Base-by-base conservation (phyloP, 2,888 invertebrate species). In the Hedychridium roseum region DNA sequence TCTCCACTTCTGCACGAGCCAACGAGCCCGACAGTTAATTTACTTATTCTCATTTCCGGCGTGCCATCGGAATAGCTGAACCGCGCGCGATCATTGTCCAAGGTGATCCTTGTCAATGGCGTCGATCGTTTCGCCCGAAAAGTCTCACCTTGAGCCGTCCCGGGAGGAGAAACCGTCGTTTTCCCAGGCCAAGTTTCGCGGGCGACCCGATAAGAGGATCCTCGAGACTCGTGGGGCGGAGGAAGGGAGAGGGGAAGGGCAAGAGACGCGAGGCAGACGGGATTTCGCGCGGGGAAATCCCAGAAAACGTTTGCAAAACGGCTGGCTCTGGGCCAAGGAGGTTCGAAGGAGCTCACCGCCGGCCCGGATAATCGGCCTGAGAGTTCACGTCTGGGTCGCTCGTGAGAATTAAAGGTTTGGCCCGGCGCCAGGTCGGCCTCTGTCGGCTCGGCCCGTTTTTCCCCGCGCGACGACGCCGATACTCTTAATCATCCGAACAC, bases 241-340 rank as follows among this genome's bases (percentile, higher is more conserved):
- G 9, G 12, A 27, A 27, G 12, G 27, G 9, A 7, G 27, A 27
- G 27, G 27, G 9, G 12, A 23, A 9, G 23, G 27, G 12, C 9
- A 12, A 27, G 9, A 2, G 27, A 7, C 3, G 2, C n/a, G 9
- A 4, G 9, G 27, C 3, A 27, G 27, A 27, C 2, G 9, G 31
- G 20, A 35, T 11, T 27, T 27, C 9, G 32, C 36, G 31, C 6
- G 17, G 32, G 64, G 60, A 58, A 66, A 69, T 68, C 62, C 64
- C 64, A 52, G 56, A 54, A 57, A 53, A 57, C 44, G 68, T 57
- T 66, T 50, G 59, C 60, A 56, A 59, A 60, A 64, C 51, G 66
- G 45, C 56, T 74, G 74, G 73, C 71, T 42, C 37, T n/a, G 32
- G 31, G 68, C 74, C 71, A 72, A 71, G 48, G 66, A 72, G 70